Evolutionary conservation across 2,797 vertebrate species (phyloP).

Genomic region (Botia almorhae): DNA sequence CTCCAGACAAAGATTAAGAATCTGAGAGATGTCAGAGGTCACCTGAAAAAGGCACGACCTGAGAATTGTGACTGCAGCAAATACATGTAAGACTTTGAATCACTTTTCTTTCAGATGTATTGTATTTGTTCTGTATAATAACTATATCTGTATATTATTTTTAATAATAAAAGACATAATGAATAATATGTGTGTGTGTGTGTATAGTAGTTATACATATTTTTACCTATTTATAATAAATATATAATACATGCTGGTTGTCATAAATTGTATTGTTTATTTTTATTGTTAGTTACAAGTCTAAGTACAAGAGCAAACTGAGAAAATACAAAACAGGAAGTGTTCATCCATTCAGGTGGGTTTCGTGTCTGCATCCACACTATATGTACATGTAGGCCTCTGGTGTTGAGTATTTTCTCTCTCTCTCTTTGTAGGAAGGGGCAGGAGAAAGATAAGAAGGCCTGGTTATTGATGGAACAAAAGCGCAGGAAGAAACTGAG

Average conservation of each 20-base stretch:
- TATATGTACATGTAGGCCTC: background rate
- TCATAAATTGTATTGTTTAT: background rate
- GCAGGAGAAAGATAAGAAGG: conserved; percentile 85
- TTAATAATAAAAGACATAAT: background rate
- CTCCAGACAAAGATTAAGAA: conserved; percentile 98
- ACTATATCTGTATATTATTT: no score
- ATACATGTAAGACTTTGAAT: conserved; percentile 78
- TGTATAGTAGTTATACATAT: no score
- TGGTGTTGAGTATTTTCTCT: conserved; percentile 19
- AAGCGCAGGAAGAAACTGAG: conserved; percentile 94
- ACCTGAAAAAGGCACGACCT: conserved; percentile 91
- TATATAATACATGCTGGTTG: background rate
- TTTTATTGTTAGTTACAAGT: conserved; percentile 81
- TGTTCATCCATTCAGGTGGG: conserved; percentile 90
- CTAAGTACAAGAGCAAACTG: conserved; percentile 87
- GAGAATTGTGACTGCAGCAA: conserved; percentile 91
- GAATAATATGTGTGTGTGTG: background rate
- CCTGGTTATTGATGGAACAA: conserved; percentile 91
- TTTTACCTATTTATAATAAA: background rate
- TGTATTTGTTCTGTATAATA: background rate
- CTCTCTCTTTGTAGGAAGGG: conserved; percentile 78
- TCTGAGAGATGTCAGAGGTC: conserved; percentile 92
- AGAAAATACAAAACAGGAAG: conserved; percentile 78
- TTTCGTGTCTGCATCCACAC: background rate
- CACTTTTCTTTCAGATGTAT: background rate